Evolutionary conservation across 2,113 vertebrate species (phyloP), one percentile per base, ranked within the genome.

Genomic region (Salvelinus alpinus): DNA sequence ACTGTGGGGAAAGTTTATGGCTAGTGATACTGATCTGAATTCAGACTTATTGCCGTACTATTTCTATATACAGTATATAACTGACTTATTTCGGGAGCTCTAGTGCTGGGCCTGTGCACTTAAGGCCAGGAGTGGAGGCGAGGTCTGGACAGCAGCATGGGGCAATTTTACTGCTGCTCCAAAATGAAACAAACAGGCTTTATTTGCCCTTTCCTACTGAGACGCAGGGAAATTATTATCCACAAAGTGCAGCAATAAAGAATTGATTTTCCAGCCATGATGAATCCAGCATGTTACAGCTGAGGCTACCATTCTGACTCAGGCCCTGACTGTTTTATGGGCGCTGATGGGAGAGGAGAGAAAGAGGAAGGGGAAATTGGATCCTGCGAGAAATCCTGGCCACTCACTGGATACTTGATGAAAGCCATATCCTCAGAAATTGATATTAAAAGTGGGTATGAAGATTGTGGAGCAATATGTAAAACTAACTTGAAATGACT

Each of bases 201-300:
- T 86, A 84, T 91, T 89, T 89, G 79, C 74, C 71, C 78, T 87
- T 86, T 88, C 82, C 87, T 85, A 73, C 84, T 77, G 81, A 88
- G 84, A 83, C 86, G 85, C 73, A 25, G 82, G 82, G 82, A 88
- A 87, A 88, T 88, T 87, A 88, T 92, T 90, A 90, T 86, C 86
- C 89, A 83, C 78, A 83, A 90, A 77, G 75, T 89, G 88, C 74
- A 76, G 84, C 87, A 87, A 80, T 88, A 90, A 91, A 90, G 82
- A 85, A 81, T 68, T 85, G 90, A 90, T 88, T 90, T 88, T 90
- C 80, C 82, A 90, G 84, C 3, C 24, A 38, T 89, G 89, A 93
- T 93, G 87, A 88, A 89, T 91, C 76, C 85, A 86, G 86, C 72
- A 84, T 89, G 89, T 83, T 88, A 85, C 86, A 88, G 88, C 87